Evolutionary conservation across 2,113 vertebrate genomes (phyloP).

Genomic region (Grantiella picta): DNA sequence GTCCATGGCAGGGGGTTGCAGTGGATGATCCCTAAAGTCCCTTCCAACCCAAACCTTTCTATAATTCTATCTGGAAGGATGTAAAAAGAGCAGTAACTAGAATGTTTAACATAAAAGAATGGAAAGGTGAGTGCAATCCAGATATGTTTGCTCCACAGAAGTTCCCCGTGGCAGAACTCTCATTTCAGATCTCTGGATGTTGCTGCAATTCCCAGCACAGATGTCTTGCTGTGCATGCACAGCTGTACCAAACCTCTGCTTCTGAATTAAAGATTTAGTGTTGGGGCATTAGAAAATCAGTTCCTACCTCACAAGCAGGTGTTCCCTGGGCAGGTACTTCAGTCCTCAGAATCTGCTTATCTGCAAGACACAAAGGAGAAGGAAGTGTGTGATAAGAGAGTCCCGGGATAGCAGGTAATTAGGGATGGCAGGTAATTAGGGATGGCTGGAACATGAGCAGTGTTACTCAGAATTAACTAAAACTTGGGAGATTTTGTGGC

Average conservation of each 20-base stretch:
- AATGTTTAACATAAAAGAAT: background rate
- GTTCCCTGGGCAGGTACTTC: background rate
- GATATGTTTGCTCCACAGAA: accelerated
- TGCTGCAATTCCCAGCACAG: background rate
- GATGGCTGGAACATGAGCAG: background rate
- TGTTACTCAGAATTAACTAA: background rate
- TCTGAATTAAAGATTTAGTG: too few relatives aligned
- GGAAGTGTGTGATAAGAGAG: background rate
- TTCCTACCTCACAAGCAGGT: slow-evolving; percentile 47
- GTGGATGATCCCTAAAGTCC: accelerated
- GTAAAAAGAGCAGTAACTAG: background rate
- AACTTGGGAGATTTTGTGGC: background rate
- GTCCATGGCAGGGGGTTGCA: background rate
- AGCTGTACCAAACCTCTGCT: background rate
- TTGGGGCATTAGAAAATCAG: background rate
- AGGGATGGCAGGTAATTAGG: background rate
- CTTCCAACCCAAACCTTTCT: background rate
- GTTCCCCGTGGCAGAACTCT: accelerated
- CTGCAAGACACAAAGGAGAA: slow-evolving; percentile 33
- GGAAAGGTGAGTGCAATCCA: background rate
- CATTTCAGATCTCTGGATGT: accelerated
- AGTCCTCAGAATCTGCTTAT: background rate
- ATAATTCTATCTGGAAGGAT: background rate
- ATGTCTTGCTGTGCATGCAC: accelerated
- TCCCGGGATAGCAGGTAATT: accelerated